Evolutionary conservation across 2,888 invertebrate species (phyloP).

Genomic region (Eupithecia centaureata): DNA sequence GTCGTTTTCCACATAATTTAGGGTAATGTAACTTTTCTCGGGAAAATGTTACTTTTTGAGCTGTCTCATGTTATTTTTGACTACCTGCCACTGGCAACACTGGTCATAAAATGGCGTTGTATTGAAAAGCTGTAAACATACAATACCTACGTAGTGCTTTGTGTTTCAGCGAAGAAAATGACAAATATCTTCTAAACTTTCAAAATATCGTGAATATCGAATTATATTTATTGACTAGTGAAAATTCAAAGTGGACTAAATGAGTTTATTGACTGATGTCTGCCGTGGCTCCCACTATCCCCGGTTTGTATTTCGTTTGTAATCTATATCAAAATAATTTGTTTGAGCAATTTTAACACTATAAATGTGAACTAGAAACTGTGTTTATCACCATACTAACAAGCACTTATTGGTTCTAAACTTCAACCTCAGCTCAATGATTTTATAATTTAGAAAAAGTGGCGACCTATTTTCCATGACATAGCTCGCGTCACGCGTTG

Average conservation of each 20-base stretch:
- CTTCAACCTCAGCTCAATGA: constrained; percentile 5
- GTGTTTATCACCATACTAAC: neutral
- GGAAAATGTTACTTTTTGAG: too few species aligned
- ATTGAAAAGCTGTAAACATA: constrained; percentile 74
- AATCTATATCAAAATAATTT: neutral
- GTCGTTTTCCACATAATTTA: too few species aligned
- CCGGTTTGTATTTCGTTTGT: constrained; percentile 67
- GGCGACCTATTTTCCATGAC: constrained; percentile 78
- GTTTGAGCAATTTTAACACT: neutral
- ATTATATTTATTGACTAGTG: constrained; percentile 55
- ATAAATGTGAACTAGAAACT: neutral
- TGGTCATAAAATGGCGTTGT: constrained; percentile 80
- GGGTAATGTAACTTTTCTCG: too few species aligned
- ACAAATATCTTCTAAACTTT: neutral
- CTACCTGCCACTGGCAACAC: too few species aligned
- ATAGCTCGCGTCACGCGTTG: constrained; percentile 80
- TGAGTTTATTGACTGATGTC: constrained; percentile 83
- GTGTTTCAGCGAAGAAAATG: constrained; percentile 43
- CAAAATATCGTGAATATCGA: neutral
- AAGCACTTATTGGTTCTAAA: neutral
- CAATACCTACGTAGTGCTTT: constrained; percentile 54
- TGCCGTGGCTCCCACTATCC: constrained; percentile 83
- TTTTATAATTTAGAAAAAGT: constrained; percentile 26
- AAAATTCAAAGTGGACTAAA: constrained; percentile 72
- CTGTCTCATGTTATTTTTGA: too few species aligned